These are phyloP conservation scores for Cinara cedri DNA, from an alignment of 2,888 invertebrate species.

Conservation along the genomic window DNA sequence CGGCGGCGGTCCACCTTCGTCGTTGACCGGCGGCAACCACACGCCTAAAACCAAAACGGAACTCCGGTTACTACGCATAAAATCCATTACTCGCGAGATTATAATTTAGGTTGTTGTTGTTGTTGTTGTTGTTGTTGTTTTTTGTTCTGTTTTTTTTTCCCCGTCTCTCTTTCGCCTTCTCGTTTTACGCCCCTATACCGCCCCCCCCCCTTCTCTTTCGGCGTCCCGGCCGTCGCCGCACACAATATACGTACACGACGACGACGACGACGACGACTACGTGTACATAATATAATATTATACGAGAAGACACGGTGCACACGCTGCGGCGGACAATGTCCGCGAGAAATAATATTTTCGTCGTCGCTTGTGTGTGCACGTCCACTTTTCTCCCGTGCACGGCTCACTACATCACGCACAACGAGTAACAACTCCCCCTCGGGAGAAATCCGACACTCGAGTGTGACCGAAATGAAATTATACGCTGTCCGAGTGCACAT, in stretches of 20 bases:
- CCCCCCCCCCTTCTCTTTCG: background rate
- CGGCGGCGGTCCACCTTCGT: constrained; percentile 52
- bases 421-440: background rate
- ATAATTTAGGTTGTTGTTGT: constrained; percentile 39
- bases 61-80: constrained; percentile 55
- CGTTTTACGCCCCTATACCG: constrained; percentile 33
- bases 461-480: constrained; percentile 48
- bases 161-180: constrained; percentile 24
- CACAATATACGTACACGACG: background rate
- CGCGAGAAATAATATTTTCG: no score
- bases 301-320: background rate
- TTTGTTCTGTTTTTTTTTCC: constrained; percentile 10
- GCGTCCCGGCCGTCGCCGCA: background rate
- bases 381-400: no score
- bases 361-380: no score
- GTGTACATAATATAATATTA: background rate
- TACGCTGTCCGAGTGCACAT: constrained; percentile 1
- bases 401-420: background rate
- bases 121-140: constrained; percentile 22
- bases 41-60: constrained; percentile 54
- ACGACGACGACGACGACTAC: no score
- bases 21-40: constrained; percentile 52
- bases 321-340: no score
- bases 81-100: constrained; percentile 55
- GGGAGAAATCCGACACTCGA: constrained; percentile 40